Evolutionary conservation across 2,888 invertebrate species (phyloP), one percentile per base, ranked within the genome.

Genomic region (Aphidius colemani): DNA sequence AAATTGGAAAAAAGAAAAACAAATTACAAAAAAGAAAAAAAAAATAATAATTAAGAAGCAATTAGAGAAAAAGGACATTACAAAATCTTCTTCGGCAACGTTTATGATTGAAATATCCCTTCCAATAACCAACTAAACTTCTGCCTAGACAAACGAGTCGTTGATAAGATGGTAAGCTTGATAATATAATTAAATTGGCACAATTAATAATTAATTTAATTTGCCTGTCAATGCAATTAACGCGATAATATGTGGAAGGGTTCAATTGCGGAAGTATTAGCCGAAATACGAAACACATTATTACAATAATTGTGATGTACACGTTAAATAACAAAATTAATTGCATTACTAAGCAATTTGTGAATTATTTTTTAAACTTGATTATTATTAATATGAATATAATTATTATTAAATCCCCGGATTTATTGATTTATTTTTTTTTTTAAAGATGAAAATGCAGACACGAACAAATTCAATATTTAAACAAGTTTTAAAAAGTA

Each of bases 121-220:
- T 90, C 90, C 90, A 90, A 86, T 87, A 87, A 85, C 90, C 90
- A 87, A 91, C 88, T 86, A 89, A 88, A 87, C 88, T 88, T 86
- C 87, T 89, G 85, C 86, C 85, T 81, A 86, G 85, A 85, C 84
- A 86, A 86, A 88, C 86, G 83, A 86, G 86, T 83, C 84, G 85
- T 82, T 86, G 84, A 81, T 85, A 85, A 84, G 87, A 88, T 84
- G 85, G 69, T 70, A 79, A 77, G 30, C 30, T 30, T 30, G 30
- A 30, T 30, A 30, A 30, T 30, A 30, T 30, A 30, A 30, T 30
- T 30, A 30, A 30, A 30, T 30, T 30, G 30, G 30, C 30, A 30
- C 30, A 30, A 30, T 30, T 30, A 30, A 30, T 30, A 30, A 30
- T 30, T 30, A 30, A 30, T 30, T 39, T 46, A 18, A 30, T 13